A percentile compares a stretch with the other conserved stretches of the same genome.
Evolutionary conservation across 1,140 invertebrate genomes (phyloP).

Genomic region (Drosophila miranda): DNA sequence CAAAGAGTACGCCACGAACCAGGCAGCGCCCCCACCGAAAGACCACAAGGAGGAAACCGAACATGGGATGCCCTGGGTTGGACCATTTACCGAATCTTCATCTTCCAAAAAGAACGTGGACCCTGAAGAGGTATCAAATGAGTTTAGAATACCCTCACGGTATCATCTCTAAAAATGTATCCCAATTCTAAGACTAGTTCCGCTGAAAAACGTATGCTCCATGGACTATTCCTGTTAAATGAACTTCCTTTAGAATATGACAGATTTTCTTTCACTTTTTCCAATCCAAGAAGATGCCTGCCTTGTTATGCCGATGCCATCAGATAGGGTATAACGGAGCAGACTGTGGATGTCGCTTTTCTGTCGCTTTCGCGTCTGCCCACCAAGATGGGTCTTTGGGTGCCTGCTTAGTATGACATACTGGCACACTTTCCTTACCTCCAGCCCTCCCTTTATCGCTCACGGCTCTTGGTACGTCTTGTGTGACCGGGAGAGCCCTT

Average conservation of each 20-base stretch:
- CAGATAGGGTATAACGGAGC: slow-evolving; percentile 2
- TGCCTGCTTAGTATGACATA: slow-evolving; percentile 55
- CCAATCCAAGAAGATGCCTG: too few relatives aligned
- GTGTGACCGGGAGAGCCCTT: slow-evolving; percentile 43
- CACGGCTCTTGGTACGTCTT: slow-evolving; percentile 9
- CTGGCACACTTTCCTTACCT: slow-evolving; percentile 60
- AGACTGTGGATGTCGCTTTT: slow-evolving; percentile 5
- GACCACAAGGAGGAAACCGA: neutral
- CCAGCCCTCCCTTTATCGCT: slow-evolving; percentile 1
- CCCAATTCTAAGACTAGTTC: too few relatives aligned
- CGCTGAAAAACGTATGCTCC: too few relatives aligned
- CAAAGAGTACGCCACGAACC: slow-evolving; percentile 35
- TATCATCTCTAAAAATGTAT: too few relatives aligned
- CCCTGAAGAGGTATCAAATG: too few relatives aligned
- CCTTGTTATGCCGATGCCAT: neutral
- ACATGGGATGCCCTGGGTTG: neutral
- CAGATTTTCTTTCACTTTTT: too few relatives aligned
- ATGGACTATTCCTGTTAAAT: too few relatives aligned
- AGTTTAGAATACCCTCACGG: too few relatives aligned
- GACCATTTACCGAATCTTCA: too few relatives aligned
- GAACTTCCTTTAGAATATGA: too few relatives aligned
- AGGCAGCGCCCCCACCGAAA: slow-evolving; percentile 2
- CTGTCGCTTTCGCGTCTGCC: slow-evolving; percentile 18
- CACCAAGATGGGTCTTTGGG: slow-evolving; percentile 33
- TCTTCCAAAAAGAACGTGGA: too few relatives aligned